Percentiles rank a stretch among this genome's conserved stretches.
These are phyloP conservation scores for Syngnathus scovelli DNA, from an alignment of 2,113 vertebrate species.

Conservation along the genomic window DNA sequence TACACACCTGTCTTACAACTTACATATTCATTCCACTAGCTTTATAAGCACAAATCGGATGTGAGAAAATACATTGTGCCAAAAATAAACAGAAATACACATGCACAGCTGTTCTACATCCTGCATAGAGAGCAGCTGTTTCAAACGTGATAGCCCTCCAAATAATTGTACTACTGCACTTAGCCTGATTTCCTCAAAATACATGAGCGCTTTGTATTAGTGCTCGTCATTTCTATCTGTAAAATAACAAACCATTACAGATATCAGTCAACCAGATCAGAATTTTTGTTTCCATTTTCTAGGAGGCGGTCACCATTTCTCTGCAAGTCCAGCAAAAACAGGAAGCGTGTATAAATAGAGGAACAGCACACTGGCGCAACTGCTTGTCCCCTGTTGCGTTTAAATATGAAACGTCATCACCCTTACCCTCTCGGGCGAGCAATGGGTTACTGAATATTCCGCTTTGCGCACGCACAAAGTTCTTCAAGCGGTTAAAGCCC, in stretches of 20 bases:
- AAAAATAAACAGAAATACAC: constrained; percentile 9
- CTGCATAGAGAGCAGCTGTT: constrained; percentile 66
- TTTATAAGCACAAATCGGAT: constrained; percentile 14
- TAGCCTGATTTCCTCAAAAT: neutral
- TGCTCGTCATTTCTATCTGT: neutral
- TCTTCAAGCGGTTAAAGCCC: constrained; percentile 15
- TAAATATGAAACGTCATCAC: neutral
- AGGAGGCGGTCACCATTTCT: neutral
- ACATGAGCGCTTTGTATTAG: neutral
- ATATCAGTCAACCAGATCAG: neutral
- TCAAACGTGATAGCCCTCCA: constrained; percentile 30
- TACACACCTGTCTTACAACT: constrained; percentile 6
- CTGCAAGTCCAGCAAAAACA: constrained; percentile 40
- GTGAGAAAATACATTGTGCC: constrained; percentile 3
- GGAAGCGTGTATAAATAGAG: constrained; percentile 61
- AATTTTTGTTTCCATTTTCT: neutral
- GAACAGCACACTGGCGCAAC: constrained; percentile 42
- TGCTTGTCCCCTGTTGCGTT: constrained; percentile 11
- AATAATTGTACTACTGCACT: neutral
- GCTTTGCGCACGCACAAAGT: constrained; percentile 3
- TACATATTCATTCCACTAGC: neutral
- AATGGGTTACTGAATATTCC: neutral
- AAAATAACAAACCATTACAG: neutral
- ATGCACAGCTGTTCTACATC: constrained; percentile 43
- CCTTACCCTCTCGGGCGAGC: neutral